These are phyloP conservation scores for Drosophila subpulchrella DNA, from an alignment of 1,140 invertebrate species.

Conservation along the genomic window DNA sequence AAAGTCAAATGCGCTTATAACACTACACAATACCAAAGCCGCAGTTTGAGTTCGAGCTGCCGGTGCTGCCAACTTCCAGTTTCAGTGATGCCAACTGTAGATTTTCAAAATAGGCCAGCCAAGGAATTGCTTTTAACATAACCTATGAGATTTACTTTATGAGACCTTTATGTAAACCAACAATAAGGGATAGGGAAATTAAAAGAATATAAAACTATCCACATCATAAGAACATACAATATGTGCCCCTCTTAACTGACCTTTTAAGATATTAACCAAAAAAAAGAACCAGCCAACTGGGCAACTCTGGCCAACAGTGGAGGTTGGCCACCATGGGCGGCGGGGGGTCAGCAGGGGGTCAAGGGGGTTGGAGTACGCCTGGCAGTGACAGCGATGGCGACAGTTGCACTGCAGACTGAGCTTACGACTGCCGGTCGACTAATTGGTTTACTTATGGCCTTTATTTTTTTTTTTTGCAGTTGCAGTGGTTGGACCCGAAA, in stretches of 20 bases:
- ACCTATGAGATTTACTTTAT: no score
- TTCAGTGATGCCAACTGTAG: constrained; percentile 4
- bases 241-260: not conserved
- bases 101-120: not conserved
- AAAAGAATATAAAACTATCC: no score
- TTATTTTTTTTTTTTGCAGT: constrained; percentile 31
- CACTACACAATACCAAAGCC: constrained; percentile 50
- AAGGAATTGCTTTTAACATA: no score
- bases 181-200: no score
- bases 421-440: constrained; percentile 43
- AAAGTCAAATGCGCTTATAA: constrained; percentile 75
- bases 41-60: constrained; percentile 22
- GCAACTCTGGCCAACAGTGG: constrained; percentile 6
- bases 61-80: constrained; percentile 15
- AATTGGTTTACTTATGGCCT: constrained; percentile 71
- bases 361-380: constrained; percentile 9
- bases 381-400: constrained; percentile 29
- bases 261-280: not conserved
- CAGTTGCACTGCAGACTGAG: constrained; percentile 29
- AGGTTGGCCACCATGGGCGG: not conserved
- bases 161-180: no score
- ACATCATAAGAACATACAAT: no score
- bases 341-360: not conserved
- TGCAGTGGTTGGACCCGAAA: constrained; percentile 18
- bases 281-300: not conserved